Evolutionary conservation across 2,797 vertebrate genomes (phyloP).

Genomic region (Oophaga sylvatica): DNA sequence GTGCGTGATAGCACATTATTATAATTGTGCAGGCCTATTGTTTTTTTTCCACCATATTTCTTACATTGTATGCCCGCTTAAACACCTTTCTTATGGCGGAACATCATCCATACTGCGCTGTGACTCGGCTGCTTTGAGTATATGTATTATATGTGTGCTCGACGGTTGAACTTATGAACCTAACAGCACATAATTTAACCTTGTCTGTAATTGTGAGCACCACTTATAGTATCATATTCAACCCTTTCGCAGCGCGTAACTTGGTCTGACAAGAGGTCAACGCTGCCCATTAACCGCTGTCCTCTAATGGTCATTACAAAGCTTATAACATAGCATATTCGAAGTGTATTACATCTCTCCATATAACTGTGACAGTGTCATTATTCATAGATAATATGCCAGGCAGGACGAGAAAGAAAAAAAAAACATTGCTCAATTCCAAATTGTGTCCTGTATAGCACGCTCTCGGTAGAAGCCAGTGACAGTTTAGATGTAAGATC

Average conservation of each 20-base stretch:
- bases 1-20: background rate
- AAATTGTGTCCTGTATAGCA: background rate
- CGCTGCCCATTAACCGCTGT: background rate
- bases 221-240: slow-evolving; percentile 32
- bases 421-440: background rate
- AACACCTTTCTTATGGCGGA: background rate
- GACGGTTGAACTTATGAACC: slow-evolving; percentile 48
- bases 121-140: background rate
- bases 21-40: background rate
- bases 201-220: slow-evolving; percentile 19
- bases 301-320: slow-evolving; percentile 4
- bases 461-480: slow-evolving; percentile 63
- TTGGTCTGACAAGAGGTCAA: slow-evolving; percentile 22
- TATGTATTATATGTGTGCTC: slow-evolving; percentile 22
- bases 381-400: slow-evolving; percentile 14
- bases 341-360: background rate
- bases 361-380: background rate
- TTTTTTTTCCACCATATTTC: background rate
- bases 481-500: slow-evolving; percentile 66
- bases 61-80: background rate
- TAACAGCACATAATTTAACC: slow-evolving; percentile 47
- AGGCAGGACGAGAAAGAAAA: background rate
- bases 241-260: background rate
- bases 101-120: background rate
- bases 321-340: background rate